Conservation (phyloP, 2,888 invertebrate species). For the Coelinius sp. region DNA sequence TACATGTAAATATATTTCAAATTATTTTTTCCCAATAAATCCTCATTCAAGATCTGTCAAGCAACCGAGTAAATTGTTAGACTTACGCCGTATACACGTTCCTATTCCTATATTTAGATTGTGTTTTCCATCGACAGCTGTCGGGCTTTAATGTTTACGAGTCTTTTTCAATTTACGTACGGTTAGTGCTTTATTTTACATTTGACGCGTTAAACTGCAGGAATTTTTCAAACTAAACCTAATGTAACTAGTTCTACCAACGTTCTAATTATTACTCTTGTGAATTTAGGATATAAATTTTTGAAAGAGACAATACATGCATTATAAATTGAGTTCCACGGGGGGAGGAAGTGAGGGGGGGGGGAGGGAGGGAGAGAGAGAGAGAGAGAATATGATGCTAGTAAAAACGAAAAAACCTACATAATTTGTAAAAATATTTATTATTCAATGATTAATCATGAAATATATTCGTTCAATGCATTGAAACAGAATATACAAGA, state of each 20-base stretch:
- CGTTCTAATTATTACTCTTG: not conserved
- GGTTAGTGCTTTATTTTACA: constrained; percentile 60
- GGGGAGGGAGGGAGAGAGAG: too few species aligned
- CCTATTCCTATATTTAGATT: constrained; percentile 62
- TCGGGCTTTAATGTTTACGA: constrained; percentile 63
- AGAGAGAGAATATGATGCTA: too few species aligned
- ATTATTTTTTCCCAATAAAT: not conserved
- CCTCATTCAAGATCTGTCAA: constrained; percentile 23
- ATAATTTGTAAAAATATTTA: too few species aligned
- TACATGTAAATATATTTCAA: not conserved
- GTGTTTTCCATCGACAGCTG: constrained; percentile 68
- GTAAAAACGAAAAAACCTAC: too few species aligned
- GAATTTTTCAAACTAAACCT: not conserved
- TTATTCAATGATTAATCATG: too few species aligned
- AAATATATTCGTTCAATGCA: too few species aligned
- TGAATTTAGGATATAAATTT: not conserved
- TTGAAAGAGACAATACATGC: not conserved
- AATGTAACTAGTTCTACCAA: not conserved
- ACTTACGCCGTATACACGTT: constrained; percentile 2
- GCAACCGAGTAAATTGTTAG: not conserved
- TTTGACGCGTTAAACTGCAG: constrained; percentile 34
- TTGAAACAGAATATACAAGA: too few species aligned
- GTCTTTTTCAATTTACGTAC: constrained; percentile 60
- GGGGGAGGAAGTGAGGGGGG: too few species aligned
- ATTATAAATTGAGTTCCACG: too few species aligned